These are phyloP conservation scores for Engraulis encrasicolus DNA, from an alignment of 2,113 vertebrate species.

Conservation along the genomic window DNA sequence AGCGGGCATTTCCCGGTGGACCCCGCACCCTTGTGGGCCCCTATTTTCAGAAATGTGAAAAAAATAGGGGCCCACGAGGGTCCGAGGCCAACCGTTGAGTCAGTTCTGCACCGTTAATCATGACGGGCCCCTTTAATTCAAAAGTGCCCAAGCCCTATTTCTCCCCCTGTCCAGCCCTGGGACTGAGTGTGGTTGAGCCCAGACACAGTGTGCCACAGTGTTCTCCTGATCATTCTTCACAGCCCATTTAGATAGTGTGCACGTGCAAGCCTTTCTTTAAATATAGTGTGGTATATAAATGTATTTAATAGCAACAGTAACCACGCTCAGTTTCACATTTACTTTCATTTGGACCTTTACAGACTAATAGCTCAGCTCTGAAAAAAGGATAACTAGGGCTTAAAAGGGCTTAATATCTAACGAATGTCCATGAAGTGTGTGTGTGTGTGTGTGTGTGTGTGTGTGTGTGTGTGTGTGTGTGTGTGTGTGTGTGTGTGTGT, in stretches of 20 bases:
- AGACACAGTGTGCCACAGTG: neutral
- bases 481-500: neutral
- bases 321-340: slow-evolving; percentile 19
- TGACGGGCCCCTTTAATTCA: too few relatives aligned
- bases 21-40: too few relatives aligned
- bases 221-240: slow-evolving; percentile 8
- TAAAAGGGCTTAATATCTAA: slow-evolving; percentile 1
- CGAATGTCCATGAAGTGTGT: neutral
- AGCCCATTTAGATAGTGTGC: neutral
- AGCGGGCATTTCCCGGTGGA: too few relatives aligned
- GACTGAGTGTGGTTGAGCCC: neutral
- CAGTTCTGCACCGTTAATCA: too few relatives aligned
- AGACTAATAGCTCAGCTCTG: neutral
- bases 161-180: too few relatives aligned
- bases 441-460: neutral
- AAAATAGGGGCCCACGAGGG: too few relatives aligned
- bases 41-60: too few relatives aligned
- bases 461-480: neutral
- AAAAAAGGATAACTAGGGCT: neutral
- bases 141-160: too few relatives aligned
- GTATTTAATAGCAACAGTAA: slow-evolving; percentile 11
- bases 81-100: too few relatives aligned
- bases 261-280: neutral
- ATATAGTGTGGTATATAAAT: slow-evolving; percentile 17
- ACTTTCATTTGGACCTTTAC: slow-evolving; percentile 22